These are phyloP conservation scores for Hiodon tergisus DNA, from an alignment of 2,113 vertebrate genomes.

Conservation along the genomic window DNA sequence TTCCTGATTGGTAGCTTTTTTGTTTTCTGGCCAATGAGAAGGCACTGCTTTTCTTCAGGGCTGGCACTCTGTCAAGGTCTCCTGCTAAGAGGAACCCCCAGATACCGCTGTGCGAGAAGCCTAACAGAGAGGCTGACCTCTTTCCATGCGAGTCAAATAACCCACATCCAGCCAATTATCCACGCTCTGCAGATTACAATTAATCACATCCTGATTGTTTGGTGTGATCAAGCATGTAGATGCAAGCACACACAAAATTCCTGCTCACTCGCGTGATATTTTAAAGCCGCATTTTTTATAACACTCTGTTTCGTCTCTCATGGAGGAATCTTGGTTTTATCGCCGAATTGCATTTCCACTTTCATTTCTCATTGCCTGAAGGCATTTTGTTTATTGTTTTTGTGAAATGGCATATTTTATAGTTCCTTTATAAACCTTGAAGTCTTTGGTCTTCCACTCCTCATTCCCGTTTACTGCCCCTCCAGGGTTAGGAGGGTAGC, in stretches of 20 bases:
- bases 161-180: conserved; percentile 24
- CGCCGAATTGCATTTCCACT: not conserved
- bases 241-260: no score
- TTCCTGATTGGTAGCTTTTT: not conserved
- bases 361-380: not conserved
- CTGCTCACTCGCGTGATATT: no score
- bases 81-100: conserved; percentile 29
- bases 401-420: not conserved
- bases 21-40: not conserved
- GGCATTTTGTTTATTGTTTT: not conserved
- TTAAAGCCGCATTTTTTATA: no score
- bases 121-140: not conserved
- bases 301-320: not conserved
- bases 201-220: conserved; percentile 10
- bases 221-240: no score
- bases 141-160: conserved; percentile 18
- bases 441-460: not conserved
- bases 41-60: conserved; percentile 15
- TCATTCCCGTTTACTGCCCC: conserved; percentile 2
- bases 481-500: not conserved
- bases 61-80: conserved; percentile 27
- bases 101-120: conserved; percentile 16
- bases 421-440: not conserved
- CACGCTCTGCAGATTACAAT: conserved; percentile 10
- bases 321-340: no score